These are phyloP conservation scores for Anneissia japonica DNA, from an alignment of 35 echinoderm and acorn worm species.

Conservation along the genomic window DNA sequence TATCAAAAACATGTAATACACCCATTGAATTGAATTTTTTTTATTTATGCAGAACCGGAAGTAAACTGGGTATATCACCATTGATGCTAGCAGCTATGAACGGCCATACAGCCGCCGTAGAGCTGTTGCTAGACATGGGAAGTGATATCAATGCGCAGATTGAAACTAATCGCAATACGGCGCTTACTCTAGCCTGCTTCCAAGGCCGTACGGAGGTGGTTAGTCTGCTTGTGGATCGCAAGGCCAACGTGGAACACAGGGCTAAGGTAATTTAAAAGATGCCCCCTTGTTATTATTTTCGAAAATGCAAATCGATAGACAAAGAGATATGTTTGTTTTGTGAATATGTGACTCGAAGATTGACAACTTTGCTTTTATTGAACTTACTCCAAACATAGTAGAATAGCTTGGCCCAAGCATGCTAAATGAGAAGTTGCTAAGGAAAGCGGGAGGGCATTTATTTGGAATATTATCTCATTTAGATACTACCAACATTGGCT, in stretches of 20 bases:
- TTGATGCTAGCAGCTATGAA: conserved; percentile 98
- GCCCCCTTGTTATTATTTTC: no score
- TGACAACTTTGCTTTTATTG: no score
- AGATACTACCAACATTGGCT: no score
- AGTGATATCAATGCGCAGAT: conserved; percentile 99
- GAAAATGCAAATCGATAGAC: no score
- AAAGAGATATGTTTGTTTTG: no score
- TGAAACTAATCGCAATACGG: conserved; percentile 98
- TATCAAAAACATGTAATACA: no score
- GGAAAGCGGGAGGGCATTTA: no score
- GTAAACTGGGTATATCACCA: conserved; percentile 93
- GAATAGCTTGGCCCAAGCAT: no score
- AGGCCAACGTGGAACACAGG: conserved; percentile 94
- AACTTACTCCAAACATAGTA: no score
- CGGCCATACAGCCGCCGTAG: conserved; percentile 91
- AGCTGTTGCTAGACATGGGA: conserved; percentile 91
- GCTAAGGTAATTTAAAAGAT: conserved; percentile 57
- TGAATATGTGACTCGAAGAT: no score
- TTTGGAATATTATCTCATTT: no score
- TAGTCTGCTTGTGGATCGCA: conserved; percentile 78
- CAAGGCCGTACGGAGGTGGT: conserved; percentile 92
- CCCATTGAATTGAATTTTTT: neutral
- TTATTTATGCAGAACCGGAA: conserved; percentile 71
- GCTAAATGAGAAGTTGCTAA: no score
- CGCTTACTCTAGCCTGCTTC: conserved; percentile 94